Percentiles rank a stretch among this genome's conserved stretches.
Evolutionary conservation across 2,113 vertebrate genomes (phyloP).

Genomic region (Ramphastos sulfuratus): DNA sequence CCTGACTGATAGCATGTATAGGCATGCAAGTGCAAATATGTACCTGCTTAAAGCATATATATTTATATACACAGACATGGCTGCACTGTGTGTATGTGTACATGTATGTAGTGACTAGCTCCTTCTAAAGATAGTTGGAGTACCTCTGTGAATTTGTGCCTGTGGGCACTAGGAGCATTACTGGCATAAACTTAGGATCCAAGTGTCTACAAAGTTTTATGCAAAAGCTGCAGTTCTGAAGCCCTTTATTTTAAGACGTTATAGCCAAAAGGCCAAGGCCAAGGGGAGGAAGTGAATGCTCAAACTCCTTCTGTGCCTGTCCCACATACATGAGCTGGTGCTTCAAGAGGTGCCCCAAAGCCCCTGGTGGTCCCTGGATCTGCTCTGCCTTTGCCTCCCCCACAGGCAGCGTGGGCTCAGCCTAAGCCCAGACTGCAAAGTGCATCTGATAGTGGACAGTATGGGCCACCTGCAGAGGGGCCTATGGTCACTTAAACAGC

Average conservation of each 20-base stretch:
- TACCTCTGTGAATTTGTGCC: neutral
- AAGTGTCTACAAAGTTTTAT: accelerated
- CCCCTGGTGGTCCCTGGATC: accelerated
- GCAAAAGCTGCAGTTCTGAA: neutral
- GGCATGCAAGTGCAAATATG: neutral
- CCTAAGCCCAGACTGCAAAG: neutral
- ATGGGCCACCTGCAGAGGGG: accelerated
- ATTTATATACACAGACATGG: accelerated
- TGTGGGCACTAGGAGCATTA: neutral
- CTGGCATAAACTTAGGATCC: neutral
- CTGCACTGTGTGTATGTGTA: neutral
- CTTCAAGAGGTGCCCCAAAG: neutral
- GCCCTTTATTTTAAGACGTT: neutral
- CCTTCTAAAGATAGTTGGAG: neutral
- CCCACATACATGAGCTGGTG: neutral
- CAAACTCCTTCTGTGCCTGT: neutral
- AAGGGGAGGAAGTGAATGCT: neutral
- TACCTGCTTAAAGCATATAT: neutral
- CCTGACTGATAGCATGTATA: neutral
- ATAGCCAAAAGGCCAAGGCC: accelerated
- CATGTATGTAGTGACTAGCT: neutral
- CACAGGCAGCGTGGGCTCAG: neutral
- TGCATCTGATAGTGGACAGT: neutral
- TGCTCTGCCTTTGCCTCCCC: neutral
- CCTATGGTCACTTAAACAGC: neutral